Conservation (phyloP, 2,888 invertebrate genomes). For the Drosophila parthenogenetica region DNA sequence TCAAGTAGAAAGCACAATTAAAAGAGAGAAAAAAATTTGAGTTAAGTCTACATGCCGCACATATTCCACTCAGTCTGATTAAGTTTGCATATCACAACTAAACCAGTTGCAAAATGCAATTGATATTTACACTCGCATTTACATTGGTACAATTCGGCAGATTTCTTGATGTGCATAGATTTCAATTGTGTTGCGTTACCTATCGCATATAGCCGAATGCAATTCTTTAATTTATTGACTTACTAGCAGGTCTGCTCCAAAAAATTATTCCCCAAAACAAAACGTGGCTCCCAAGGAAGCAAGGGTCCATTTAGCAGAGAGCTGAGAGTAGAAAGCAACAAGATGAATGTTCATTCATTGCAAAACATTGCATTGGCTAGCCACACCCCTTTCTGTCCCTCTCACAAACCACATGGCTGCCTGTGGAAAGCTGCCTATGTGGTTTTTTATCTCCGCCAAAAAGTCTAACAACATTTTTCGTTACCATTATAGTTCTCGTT, state of each 20-base stretch:
- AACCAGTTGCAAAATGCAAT: conserved; percentile 7
- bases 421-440: conserved; percentile 25
- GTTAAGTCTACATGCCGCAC: neutral
- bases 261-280: conserved; percentile 49
- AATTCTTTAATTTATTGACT: conserved; percentile 75
- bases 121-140: conserved; percentile 36
- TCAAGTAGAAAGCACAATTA: neutral
- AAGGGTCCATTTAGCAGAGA: conserved; percentile 15
- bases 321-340: conserved; percentile 7
- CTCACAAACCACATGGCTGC: neutral
- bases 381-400: neutral
- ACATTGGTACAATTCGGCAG: conserved; percentile 13
- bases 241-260: conserved; percentile 52
- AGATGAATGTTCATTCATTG: conserved; percentile 64
- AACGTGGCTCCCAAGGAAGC: conserved; percentile 6
- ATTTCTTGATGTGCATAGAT: neutral
- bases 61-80: conserved; percentile 14
- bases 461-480: conserved; percentile 28
- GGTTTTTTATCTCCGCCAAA: conserved; percentile 22
- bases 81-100: conserved; percentile 1
- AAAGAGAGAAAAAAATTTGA: no score
- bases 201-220: conserved; percentile 27
- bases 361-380: conserved; percentile 25
- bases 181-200: neutral
- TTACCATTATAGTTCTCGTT: conserved; percentile 16